A percentile compares a stretch with the other conserved stretches of the same genome.
Conservation (phyloP, 2,888 invertebrate genomes). For the Spilarctia lutea region DNA sequence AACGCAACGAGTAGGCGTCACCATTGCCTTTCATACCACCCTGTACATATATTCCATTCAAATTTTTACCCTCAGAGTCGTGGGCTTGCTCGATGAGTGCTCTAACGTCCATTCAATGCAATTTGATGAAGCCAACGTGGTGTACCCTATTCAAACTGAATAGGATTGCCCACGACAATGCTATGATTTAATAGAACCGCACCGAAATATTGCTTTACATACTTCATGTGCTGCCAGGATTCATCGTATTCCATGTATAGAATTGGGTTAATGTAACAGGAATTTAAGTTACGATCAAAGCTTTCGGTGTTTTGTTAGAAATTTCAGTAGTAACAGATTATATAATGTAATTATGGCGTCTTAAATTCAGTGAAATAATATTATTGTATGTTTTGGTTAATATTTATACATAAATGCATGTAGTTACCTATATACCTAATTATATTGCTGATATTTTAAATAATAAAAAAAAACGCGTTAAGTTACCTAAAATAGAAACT, state of each 20-base stretch:
- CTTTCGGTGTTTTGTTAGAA: conserved; percentile 30
- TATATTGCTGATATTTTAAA: neutral
- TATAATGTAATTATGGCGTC: conserved; percentile 31
- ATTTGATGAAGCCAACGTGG: conserved; percentile 82
- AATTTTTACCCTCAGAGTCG: conserved; percentile 82
- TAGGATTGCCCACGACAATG: conserved; percentile 80
- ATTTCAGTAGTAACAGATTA: conserved; percentile 35
- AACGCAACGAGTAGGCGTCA: conserved; percentile 54
- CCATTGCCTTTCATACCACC: conserved; percentile 58
- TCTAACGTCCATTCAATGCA: conserved; percentile 83
- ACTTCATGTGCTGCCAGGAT: conserved; percentile 29
- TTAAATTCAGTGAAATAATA: conserved; percentile 5
- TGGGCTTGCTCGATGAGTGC: conserved; percentile 78
- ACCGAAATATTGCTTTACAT: conserved; percentile 65
- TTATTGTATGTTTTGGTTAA: neutral
- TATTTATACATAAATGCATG: neutral
- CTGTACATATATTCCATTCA: conserved; percentile 80
- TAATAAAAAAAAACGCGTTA: neutral
- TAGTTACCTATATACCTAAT: neutral
- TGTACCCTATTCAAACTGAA: conserved; percentile 78
- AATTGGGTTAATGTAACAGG: conserved; percentile 46
- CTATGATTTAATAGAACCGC: conserved; percentile 79
- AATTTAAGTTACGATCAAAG: conserved; percentile 51
- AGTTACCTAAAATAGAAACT: neutral
- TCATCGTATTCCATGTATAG: conserved; percentile 49